A percentile compares a stretch with the other conserved stretches of the same genome.
Conservation (phyloP, 2,797 vertebrate genomes). For the Platyrinchus mystaceus region DNA sequence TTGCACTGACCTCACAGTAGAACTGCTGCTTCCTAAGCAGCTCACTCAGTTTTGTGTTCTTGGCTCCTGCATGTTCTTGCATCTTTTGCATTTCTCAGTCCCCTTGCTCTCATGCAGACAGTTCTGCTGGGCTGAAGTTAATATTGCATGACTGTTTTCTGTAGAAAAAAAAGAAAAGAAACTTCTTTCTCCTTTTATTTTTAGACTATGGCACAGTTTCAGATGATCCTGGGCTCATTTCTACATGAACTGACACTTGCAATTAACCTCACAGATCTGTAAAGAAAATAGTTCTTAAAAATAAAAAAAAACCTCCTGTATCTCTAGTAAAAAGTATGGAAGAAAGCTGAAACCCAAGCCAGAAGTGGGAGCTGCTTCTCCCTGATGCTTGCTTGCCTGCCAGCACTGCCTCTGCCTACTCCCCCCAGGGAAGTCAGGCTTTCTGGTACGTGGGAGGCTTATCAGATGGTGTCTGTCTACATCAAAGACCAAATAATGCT, state of each 20-base stretch:
- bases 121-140: background rate
- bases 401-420: background rate
- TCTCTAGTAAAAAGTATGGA: background rate
- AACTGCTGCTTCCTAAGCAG: background rate
- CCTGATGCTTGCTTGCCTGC: background rate
- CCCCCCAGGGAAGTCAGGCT: background rate
- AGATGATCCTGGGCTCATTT: background rate
- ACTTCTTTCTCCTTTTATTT: background rate
- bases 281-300: background rate
- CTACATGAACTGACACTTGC: background rate
- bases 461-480: constrained; percentile 36
- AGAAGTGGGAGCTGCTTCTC: background rate
- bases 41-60: background rate
- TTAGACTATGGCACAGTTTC: constrained; percentile 8
- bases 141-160: background rate
- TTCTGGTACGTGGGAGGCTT: background rate
- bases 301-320: background rate
- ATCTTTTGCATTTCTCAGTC: background rate
- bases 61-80: background rate
- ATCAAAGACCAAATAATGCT: constrained; percentile 1
- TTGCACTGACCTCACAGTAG: background rate
- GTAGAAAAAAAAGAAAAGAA: background rate
- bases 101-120: background rate
- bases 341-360: background rate
- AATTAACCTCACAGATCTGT: background rate